These are phyloP conservation scores for Babylonia areolata DNA, from an alignment of 1,140 invertebrate species.

Conservation along the genomic window DNA sequence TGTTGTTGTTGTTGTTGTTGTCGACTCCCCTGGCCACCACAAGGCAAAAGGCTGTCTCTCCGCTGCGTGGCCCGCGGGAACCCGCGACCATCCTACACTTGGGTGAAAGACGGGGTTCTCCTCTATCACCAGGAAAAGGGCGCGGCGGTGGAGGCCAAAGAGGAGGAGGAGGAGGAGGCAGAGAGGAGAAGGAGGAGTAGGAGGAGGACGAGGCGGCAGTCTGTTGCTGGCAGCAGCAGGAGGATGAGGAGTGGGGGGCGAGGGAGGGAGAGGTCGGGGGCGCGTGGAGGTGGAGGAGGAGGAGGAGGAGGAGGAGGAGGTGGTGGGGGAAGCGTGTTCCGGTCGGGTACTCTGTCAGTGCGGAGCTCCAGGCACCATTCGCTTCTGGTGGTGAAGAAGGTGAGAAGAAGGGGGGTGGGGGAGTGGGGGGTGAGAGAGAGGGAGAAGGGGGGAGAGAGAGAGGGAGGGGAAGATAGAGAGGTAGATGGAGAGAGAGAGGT, in stretches of 20 bases:
- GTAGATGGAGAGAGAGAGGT: background rate
- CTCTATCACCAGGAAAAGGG: background rate
- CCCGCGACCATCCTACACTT: slow-evolving; percentile 21
- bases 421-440: background rate
- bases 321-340: background rate
- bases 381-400: slow-evolving; percentile 16
- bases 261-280: background rate
- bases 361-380: slow-evolving; percentile 1
- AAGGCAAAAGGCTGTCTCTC: slow-evolving; percentile 19
- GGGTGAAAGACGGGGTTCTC: slow-evolving; percentile 15
- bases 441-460: too few relatives aligned
- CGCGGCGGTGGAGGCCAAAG: background rate
- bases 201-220: background rate
- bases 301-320: background rate
- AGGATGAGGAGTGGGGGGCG: background rate
- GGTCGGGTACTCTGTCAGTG: background rate
- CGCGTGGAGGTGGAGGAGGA: too few relatives aligned
- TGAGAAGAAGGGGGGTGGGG: background rate
- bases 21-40: background rate
- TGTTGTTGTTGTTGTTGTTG: background rate
- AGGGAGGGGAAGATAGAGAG: background rate
- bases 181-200: background rate
- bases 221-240: background rate
- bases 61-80: slow-evolving; percentile 28
- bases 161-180: background rate